Conservation (phyloP, 2,113 vertebrate genomes). For the Cranoglanis bouderius region DNA sequence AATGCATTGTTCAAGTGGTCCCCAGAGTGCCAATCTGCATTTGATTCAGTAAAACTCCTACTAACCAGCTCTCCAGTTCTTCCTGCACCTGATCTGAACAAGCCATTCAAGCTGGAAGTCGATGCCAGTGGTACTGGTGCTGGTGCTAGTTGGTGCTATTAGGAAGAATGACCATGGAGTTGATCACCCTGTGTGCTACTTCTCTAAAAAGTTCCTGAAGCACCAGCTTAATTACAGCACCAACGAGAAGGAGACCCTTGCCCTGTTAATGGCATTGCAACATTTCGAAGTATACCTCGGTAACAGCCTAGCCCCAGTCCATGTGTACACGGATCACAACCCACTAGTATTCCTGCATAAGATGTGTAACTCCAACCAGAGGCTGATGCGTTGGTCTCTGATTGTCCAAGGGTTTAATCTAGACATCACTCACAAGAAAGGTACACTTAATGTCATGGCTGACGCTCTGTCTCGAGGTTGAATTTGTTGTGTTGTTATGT, state of each 20-base stretch:
- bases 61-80: too few relatives aligned
- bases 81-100: neutral
- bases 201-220: neutral
- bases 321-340: neutral
- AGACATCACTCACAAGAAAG: too few relatives aligned
- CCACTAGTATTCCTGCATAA: neutral
- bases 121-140: neutral
- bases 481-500: too few relatives aligned
- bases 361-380: too few relatives aligned
- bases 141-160: neutral
- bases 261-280: neutral
- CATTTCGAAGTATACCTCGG: neutral
- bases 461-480: too few relatives aligned
- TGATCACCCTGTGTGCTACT: neutral
- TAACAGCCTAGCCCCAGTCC: neutral
- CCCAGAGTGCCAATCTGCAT: neutral
- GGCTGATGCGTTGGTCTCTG: neutral
- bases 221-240: neutral
- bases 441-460: too few relatives aligned
- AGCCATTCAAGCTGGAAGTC: slow-evolving; percentile 11
- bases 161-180: neutral
- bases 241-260: slow-evolving; percentile 5
- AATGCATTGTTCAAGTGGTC: too few relatives aligned
- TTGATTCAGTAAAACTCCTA: too few relatives aligned
- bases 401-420: neutral